Evolutionary conservation across 2,797 vertebrate genomes (phyloP).

Genomic region (Spondyliosoma cantharus): DNA sequence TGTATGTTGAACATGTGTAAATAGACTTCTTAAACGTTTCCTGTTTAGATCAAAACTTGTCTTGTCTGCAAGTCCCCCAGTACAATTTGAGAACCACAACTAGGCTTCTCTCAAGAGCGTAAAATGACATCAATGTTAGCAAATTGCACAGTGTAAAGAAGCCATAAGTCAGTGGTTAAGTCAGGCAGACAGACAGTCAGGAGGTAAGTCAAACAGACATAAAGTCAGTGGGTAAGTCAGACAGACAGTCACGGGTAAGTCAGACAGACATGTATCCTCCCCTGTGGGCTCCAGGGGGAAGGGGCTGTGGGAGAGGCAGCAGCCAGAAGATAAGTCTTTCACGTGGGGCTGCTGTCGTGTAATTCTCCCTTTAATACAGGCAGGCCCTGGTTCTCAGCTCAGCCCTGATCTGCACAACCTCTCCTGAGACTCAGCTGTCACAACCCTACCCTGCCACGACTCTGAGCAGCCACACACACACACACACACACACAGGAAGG

Average conservation of each 20-base stretch:
- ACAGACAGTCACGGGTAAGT: slow-evolving; percentile 50
- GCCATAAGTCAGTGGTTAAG: slow-evolving; percentile 1
- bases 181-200: slow-evolving; percentile 38
- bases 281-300: slow-evolving; percentile 60
- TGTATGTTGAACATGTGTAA: neutral
- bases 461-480: slow-evolving; percentile 60
- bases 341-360: slow-evolving; percentile 80
- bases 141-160: neutral
- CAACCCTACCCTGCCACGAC: slow-evolving; percentile 69
- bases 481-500: slow-evolving; percentile 36
- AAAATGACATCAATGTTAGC: neutral
- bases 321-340: slow-evolving; percentile 83
- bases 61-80: neutral
- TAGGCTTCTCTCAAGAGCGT: neutral
- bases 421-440: slow-evolving; percentile 84
- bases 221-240: slow-evolving; percentile 41
- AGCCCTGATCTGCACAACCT: slow-evolving; percentile 83
- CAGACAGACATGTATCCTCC: slow-evolving; percentile 69
- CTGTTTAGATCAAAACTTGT: neutral
- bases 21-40: neutral
- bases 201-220: slow-evolving; percentile 40
- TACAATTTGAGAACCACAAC: too few species aligned
- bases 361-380: slow-evolving; percentile 82
- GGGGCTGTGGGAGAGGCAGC: slow-evolving; percentile 75
- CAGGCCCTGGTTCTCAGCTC: slow-evolving; percentile 79